Base-by-base conservation (phyloP, 1,140 invertebrate genomes). In the Aphaenogaster ashmeadi region DNA sequence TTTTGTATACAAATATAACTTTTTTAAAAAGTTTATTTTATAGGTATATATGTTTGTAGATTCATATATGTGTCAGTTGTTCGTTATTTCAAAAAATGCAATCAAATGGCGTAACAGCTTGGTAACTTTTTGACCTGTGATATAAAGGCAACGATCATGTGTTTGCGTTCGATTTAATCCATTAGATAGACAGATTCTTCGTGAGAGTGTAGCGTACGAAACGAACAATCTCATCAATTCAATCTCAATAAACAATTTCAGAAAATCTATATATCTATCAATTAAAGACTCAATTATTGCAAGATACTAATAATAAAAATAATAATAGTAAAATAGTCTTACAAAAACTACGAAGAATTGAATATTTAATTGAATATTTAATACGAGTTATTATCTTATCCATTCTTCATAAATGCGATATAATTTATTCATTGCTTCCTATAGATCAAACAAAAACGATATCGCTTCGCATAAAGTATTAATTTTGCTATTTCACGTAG, bases 141-240 rank as follows among this genome's bases (percentile, higher is more conserved):
- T n/a, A 74, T n/a, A 74, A 56, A 74, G 8, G 18, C 36, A 56
- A 38, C 2, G 18, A 38, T 74, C 71, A 56, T 74, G n/a, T 56
- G 18, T 41, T 38, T 52, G 27, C 2, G n/a, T 21, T 6, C n/a
- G 2, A 56, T 41, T 41, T 56, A 56, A 56, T 56, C 13, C 18
- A 50, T 54, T 15, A 72, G 33, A 54, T 38, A 56, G 33, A 13
- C 56, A 38, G 52, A 52, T 54, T 11, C 8, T 75, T 58, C 5
- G 5, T 75, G n/a, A 21, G 0, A 41, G 4, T 21, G 21, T 38
- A 3, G 36, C 36, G 18, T 50, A 15, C 36, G 5, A 58, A 58
- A 58, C 41, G 1, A 74, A n/a, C 9, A 36, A 72, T 38, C 50
- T 56, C 9, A 69, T 69, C 18, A 21, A 47, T 69, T 2, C 2